These are phyloP conservation scores for Notospermus geniculatus DNA, from an alignment of 1,140 invertebrate species.

Conservation along the genomic window DNA sequence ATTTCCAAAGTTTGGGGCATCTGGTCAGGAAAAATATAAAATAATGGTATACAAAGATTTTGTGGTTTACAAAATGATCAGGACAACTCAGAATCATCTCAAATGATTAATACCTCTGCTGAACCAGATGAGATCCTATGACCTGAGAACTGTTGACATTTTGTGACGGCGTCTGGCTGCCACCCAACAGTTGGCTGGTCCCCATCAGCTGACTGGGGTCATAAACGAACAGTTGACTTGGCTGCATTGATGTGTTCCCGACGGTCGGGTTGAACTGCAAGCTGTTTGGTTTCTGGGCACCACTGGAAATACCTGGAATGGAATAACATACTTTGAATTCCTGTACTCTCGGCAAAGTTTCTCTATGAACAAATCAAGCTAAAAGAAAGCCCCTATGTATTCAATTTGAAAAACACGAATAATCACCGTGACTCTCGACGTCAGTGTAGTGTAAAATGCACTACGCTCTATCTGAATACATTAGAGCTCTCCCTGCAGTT, in stretches of 20 bases:
- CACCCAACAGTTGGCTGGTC: slow-evolving; percentile 41
- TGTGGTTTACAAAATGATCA: background rate
- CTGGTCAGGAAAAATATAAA: no score
- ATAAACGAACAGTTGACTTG: slow-evolving; percentile 41
- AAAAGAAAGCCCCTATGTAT: background rate
- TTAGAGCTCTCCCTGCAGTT: no score
- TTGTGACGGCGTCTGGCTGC: slow-evolving; percentile 38
- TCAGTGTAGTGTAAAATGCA: no score
- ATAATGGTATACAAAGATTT: no score
- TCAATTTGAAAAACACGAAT: background rate
- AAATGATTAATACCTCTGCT: slow-evolving; percentile 42
- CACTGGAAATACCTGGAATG: slow-evolving; percentile 1
- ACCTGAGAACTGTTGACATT: slow-evolving; percentile 57
- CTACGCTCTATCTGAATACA: no score
- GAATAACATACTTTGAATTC: background rate
- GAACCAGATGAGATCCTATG: slow-evolving; percentile 64
- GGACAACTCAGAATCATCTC: no score
- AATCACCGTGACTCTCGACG: background rate
- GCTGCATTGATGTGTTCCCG: slow-evolving; percentile 53
- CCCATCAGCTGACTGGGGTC: slow-evolving; percentile 42
- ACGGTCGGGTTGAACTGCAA: slow-evolving; percentile 70
- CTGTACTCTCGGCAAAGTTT: background rate
- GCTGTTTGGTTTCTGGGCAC: slow-evolving; percentile 39
- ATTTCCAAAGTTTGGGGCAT: background rate
- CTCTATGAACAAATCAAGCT: background rate